phyloP scores from a whole-genome alignment of 2,888 invertebrate species.

The Altica lythri region DNA sequence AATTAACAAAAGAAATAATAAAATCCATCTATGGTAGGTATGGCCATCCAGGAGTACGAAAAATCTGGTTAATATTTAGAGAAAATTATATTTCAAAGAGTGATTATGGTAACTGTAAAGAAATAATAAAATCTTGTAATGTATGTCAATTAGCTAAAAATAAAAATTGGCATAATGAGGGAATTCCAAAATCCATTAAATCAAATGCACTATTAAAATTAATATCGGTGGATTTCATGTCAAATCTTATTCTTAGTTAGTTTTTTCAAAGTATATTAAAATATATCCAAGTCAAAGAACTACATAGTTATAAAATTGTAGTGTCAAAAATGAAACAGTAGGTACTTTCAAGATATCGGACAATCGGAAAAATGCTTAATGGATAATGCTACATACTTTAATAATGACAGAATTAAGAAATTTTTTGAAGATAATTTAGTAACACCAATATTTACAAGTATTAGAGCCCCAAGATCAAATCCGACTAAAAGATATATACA shows the following conservation, averaged over 20 bases:
- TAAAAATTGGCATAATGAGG: slow-evolving; percentile 9
- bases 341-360: background rate
- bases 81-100: background rate
- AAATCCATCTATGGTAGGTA: background rate
- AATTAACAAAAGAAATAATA: slow-evolving; percentile 2
- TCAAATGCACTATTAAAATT: slow-evolving; percentile 3
- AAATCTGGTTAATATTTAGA: background rate
- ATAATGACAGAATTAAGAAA: background rate
- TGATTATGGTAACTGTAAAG: slow-evolving; percentile 1
- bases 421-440: background rate
- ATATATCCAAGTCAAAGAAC: slow-evolving; percentile 14
- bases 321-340: no score
- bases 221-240: slow-evolving; percentile 13
- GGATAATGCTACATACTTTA: background rate
- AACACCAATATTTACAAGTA: slow-evolving; percentile 2
- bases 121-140: background rate
- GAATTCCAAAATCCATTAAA: slow-evolving; percentile 1
- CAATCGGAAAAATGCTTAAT: background rate
- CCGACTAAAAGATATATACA: slow-evolving; percentile 4
- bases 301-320: background rate
- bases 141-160: slow-evolving; percentile 12
- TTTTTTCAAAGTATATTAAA: slow-evolving; percentile 26
- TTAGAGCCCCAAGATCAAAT: no score
- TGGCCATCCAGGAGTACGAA: background rate
- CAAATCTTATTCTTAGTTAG: background rate